Evolutionary conservation across 2,888 invertebrate genomes (phyloP).

Genomic region (Tribolium freemani): DNA sequence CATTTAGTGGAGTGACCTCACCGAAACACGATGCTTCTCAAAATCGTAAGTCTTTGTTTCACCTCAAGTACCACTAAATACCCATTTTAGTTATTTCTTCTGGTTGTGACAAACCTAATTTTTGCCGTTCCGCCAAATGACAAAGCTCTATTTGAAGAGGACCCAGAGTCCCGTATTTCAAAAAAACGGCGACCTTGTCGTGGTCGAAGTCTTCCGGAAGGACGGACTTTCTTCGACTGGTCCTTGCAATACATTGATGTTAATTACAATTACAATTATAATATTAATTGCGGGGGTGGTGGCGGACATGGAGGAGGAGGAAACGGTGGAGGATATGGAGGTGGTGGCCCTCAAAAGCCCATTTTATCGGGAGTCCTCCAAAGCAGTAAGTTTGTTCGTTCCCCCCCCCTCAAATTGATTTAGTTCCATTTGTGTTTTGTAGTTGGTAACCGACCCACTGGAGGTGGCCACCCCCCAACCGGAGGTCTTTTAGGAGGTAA

Average conservation of each 20-base stretch:
- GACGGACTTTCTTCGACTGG: conserved; percentile 58
- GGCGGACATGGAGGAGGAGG: conserved; percentile 10
- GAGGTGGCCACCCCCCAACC: conserved; percentile 8
- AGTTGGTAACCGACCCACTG: conserved; percentile 13
- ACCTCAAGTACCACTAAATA: not conserved
- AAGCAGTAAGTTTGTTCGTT: conserved; percentile 16
- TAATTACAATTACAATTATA: conserved; percentile 57
- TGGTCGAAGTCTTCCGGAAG: conserved; percentile 47
- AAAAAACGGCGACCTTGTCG: conserved; percentile 29
- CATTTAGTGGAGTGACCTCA: conserved; percentile 18
- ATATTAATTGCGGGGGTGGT: conserved; percentile 53
- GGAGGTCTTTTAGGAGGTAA: conserved; percentile 29
- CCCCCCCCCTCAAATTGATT: not conserved
- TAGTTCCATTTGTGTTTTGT: not conserved
- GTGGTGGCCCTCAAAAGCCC: conserved; percentile 4
- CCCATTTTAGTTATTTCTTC: conserved; percentile 1
- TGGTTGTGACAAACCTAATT: conserved; percentile 2
- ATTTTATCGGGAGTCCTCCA: conserved; percentile 11
- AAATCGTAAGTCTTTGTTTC: conserved; percentile 30
- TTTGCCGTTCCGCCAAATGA: conserved; percentile 29
- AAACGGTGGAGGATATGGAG: not conserved
- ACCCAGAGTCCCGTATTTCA: conserved; percentile 5
- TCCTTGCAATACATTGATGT: conserved; percentile 54
- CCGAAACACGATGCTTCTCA: conserved; percentile 11
- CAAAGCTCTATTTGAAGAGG: conserved; percentile 35